These are phyloP conservation scores for Protosalanx chinensis DNA, from an alignment of 2,797 vertebrate species.

Conservation along the genomic window DNA sequence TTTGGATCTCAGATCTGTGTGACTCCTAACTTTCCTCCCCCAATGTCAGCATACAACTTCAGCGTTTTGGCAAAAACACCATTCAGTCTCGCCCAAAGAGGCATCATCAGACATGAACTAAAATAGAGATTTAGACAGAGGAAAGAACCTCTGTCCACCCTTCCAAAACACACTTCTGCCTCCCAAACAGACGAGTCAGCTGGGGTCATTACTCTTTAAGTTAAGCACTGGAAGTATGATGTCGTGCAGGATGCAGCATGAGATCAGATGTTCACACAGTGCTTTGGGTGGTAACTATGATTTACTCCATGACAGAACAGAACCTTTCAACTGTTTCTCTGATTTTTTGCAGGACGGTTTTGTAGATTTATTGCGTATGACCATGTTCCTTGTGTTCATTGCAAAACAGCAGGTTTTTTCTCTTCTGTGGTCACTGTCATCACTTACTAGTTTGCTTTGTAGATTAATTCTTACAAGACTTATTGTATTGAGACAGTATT, in stretches of 20 bases:
- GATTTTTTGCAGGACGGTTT: conserved; percentile 23
- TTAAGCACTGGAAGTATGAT: conserved; percentile 62
- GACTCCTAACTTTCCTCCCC: conserved; percentile 46
- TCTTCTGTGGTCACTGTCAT: not conserved
- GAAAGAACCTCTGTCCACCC: conserved; percentile 50
- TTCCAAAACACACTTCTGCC: conserved; percentile 62
- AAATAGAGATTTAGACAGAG: conserved; percentile 60
- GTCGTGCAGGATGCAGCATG: conserved; percentile 47
- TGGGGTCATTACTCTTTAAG: conserved; percentile 54
- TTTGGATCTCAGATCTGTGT: conserved; percentile 41
- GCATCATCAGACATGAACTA: conserved; percentile 69
- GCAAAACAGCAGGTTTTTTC: conserved; percentile 44
- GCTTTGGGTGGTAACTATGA: conserved; percentile 55
- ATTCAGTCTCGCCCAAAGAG: conserved; percentile 49
- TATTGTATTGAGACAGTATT: too few species aligned
- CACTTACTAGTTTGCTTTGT: not conserved
- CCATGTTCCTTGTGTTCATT: conserved; percentile 36
- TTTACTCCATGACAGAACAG: conserved; percentile 49
- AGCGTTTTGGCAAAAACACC: conserved; percentile 63
- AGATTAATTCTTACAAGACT: not conserved
- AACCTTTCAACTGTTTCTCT: conserved; percentile 41
- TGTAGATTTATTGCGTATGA: not conserved
- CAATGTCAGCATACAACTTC: conserved; percentile 47
- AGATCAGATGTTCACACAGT: conserved; percentile 53
- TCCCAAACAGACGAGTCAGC: conserved; percentile 62